Percentiles rank a stretch among this genome's conserved stretches.
Conservation (phyloP, 1,140 invertebrate species). For the Branchinecta lynchi region DNA sequence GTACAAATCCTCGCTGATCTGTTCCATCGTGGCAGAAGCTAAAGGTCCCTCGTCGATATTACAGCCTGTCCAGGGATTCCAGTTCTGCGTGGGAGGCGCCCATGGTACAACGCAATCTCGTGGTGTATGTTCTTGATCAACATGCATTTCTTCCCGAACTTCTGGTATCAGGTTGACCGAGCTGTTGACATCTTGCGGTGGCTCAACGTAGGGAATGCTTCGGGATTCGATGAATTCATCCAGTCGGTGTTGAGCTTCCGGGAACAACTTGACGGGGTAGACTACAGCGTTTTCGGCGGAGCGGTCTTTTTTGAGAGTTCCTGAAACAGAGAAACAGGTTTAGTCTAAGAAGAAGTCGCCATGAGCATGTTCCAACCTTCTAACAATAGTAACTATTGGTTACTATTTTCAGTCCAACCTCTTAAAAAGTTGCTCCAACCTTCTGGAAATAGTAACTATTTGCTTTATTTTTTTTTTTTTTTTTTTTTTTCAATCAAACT, state of each 20-base stretch:
- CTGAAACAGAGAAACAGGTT: background rate
- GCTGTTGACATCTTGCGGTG: constrained; percentile 22
- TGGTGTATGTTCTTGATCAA: background rate
- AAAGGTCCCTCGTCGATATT: constrained; percentile 89
- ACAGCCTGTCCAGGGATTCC: constrained; percentile 87
- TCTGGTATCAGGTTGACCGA: background rate
- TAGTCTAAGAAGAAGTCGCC: too few relatives aligned
- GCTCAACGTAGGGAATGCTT: constrained; percentile 37
- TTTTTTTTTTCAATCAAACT: too few relatives aligned
- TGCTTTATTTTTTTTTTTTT: too few relatives aligned
- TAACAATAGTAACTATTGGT: too few relatives aligned
- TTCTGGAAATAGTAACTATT: too few relatives aligned
- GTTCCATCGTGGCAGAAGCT: constrained; percentile 54
- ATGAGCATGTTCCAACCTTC: too few relatives aligned
- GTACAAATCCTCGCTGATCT: constrained; percentile 60
- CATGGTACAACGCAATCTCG: constrained; percentile 66
- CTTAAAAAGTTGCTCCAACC: too few relatives aligned
- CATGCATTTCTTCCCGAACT: constrained; percentile 36
- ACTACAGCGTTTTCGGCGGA: constrained; percentile 52
- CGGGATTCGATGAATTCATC: constrained; percentile 45
- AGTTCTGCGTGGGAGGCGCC: constrained; percentile 85
- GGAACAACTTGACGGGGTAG: constrained; percentile 57
- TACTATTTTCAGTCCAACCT: too few relatives aligned
- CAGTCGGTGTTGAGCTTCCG: constrained; percentile 47
- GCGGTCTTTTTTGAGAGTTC: constrained; percentile 47